These are phyloP conservation scores for Poeciliopsis gracilis DNA, from an alignment of 2,797 vertebrate species.

Conservation along the genomic window DNA sequence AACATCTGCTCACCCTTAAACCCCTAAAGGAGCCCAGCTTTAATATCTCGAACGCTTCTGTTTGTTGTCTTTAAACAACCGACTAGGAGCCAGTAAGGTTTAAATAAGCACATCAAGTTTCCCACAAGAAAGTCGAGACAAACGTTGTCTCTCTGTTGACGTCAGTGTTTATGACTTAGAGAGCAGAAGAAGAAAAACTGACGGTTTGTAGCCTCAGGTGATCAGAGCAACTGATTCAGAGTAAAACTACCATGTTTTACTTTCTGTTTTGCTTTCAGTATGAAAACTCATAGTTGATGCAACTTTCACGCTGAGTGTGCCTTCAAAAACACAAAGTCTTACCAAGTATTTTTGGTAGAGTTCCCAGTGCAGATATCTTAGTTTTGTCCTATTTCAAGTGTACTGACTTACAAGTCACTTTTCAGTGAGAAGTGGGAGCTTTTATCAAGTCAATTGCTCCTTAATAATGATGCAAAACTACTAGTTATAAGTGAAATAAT, in stretches of 20 bases:
- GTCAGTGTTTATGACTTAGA: background rate
- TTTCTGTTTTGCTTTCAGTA: background rate
- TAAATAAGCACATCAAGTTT: no score
- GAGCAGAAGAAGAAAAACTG: background rate
- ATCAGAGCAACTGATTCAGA: background rate
- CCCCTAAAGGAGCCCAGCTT: constrained; percentile 9
- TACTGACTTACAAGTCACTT: no score
- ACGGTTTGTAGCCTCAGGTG: background rate
- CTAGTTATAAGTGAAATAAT: no score
- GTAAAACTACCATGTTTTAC: background rate
- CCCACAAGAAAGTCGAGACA: background rate
- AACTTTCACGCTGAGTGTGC: background rate
- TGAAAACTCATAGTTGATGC: background rate
- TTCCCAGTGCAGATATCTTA: no score
- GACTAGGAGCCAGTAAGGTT: background rate
- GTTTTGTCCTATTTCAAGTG: no score
- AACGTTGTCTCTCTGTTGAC: background rate
- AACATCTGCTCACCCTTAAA: constrained; percentile 42
- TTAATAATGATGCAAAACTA: no score
- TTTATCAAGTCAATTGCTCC: no score
- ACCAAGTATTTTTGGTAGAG: no score
- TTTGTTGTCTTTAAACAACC: background rate
- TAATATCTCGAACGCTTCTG: constrained; percentile 2
- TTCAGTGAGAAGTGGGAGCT: no score
- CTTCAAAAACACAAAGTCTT: no score